Evolutionary conservation across 2,797 vertebrate species (phyloP).

Genomic region (Phrynocephalus guinanensis): DNA sequence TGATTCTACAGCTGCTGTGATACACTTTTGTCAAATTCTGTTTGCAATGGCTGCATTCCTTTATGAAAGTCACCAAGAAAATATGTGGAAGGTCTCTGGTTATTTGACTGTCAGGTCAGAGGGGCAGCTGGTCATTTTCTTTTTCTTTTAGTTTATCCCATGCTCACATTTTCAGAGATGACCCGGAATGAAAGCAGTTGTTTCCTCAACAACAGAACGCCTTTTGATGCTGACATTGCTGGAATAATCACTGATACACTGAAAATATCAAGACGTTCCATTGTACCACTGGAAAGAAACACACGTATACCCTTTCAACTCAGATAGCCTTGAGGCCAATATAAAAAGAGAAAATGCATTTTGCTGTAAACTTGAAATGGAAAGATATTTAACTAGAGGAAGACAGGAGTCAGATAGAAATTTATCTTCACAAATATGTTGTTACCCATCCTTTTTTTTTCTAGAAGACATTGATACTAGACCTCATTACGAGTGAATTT

Average conservation of each 20-base stretch:
- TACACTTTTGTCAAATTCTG: neutral
- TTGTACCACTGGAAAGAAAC: neutral
- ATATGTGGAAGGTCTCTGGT: no score
- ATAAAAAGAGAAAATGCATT: neutral
- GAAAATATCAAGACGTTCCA: neutral
- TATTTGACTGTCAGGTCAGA: neutral
- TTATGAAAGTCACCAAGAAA: neutral
- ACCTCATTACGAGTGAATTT: neutral
- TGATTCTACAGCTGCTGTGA: neutral
- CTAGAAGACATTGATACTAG: neutral
- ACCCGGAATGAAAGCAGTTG: neutral
- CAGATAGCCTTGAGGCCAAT: neutral
- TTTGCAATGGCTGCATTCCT: neutral
- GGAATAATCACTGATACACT: neutral
- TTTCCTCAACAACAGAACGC: neutral
- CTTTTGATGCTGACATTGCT: conserved; percentile 5
- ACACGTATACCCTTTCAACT: neutral
- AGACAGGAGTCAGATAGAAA: neutral
- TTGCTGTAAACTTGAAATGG: neutral
- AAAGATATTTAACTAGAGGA: neutral
- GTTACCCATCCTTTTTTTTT: neutral
- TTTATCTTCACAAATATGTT: neutral
- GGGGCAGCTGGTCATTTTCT: neutral
- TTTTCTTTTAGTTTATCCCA: neutral
- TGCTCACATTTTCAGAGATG: neutral